These are phyloP conservation scores for Staurois parvus DNA, from an alignment of 2,797 vertebrate species.

Conservation along the genomic window DNA sequence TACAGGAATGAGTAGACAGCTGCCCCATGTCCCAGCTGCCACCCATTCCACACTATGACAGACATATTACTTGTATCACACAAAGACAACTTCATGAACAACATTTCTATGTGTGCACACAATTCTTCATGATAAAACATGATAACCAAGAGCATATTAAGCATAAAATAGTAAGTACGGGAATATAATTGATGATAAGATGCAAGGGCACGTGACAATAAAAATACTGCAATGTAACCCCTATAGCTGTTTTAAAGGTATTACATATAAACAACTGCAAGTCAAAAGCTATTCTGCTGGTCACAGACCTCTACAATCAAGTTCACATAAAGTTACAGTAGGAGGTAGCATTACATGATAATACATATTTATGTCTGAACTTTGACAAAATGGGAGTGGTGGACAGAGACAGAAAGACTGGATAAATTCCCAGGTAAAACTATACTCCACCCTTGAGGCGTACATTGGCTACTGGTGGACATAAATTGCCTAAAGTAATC, in stretches of 20 bases:
- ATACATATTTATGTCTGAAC: neutral
- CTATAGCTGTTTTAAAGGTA: neutral
- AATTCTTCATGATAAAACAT: neutral
- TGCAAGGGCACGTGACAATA: neutral
- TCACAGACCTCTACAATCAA: too few species aligned
- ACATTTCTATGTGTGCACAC: neutral
- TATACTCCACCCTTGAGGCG: neutral
- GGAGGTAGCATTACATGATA: too few species aligned
- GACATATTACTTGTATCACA: constrained; percentile 37
- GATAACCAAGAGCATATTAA: neutral
- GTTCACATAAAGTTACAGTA: too few species aligned
- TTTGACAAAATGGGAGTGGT: neutral
- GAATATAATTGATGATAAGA: too few species aligned
- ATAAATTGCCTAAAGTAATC: neutral
- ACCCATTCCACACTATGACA: constrained; percentile 33
- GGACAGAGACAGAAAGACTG: neutral
- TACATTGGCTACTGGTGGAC: neutral
- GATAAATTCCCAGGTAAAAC: too few species aligned
- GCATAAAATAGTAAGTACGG: neutral
- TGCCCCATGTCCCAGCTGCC: constrained; percentile 49
- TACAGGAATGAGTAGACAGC: constrained; percentile 42
- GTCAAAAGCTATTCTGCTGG: too few species aligned
- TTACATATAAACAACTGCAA: neutral
- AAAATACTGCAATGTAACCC: neutral
- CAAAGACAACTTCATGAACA: constrained; percentile 16